Evolutionary conservation across 35 echinoderm and acorn worm species (phyloP).

Genomic region (Apostichopus parvimensis): DNA sequence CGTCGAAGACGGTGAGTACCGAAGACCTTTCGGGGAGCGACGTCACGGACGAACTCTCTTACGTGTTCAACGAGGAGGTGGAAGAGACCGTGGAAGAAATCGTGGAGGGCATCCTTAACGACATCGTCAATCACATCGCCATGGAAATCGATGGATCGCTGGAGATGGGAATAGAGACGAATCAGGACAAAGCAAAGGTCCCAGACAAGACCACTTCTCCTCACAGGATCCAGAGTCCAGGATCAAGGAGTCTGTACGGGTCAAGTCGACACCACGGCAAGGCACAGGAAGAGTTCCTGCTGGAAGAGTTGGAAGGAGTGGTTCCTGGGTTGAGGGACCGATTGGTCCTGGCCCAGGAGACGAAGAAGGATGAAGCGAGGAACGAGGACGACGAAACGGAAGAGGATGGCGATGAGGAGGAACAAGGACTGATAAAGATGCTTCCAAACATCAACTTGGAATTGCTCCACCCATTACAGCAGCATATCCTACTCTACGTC

Average conservation of each 20-base stretch:
- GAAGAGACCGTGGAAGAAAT: conserved; percentile 85
- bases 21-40: conserved; percentile 77
- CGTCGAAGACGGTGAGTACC: conserved; percentile 46
- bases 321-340: conserved; percentile 66
- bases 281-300: conserved; percentile 70
- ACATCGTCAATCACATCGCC: conserved; percentile 76
- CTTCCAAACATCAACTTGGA: conserved; percentile 70
- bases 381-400: conserved; percentile 42
- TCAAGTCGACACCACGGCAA: conserved; percentile 1
- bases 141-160: conserved; percentile 65
- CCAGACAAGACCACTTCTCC: not conserved
- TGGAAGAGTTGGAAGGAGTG: conserved; percentile 87
- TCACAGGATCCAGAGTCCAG: conserved; percentile 37
- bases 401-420: not conserved
- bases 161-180: not conserved
- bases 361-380: conserved; percentile 23
- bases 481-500: conserved; percentile 94
- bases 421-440: conserved; percentile 54
- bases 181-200: not conserved
- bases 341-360: not conserved
- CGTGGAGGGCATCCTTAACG: conserved; percentile 69
- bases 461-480: conserved; percentile 81
- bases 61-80: conserved; percentile 95
- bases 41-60: conserved; percentile 80
- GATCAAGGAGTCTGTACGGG: not conserved